Percentiles rank a stretch among this genome's conserved stretches.
phyloP scores from a whole-genome alignment of 53 echinoderm and acorn worm species.

The Henricia sp. region DNA sequence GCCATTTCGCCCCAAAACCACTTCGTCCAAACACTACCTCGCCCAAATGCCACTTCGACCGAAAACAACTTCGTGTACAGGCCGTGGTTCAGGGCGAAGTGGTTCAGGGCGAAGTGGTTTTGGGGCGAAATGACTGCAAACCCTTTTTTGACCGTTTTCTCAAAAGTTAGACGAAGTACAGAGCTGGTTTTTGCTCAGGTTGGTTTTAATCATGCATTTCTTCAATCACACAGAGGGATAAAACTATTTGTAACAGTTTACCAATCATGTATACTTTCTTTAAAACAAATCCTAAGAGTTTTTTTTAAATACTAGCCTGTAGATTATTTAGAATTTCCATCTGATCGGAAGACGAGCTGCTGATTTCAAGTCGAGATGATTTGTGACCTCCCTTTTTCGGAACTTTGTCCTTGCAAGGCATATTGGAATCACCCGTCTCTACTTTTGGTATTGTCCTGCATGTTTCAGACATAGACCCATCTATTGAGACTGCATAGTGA shows the following conservation, averaged over 20 bases:
- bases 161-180: neutral
- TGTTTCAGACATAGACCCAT: slow-evolving; percentile 7
- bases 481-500: neutral
- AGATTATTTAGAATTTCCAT: slow-evolving; percentile 25
- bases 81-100: too few species aligned
- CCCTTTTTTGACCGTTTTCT: neutral
- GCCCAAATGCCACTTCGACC: too few species aligned
- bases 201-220: neutral
- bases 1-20: too few species aligned
- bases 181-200: neutral
- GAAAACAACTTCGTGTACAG: too few species aligned
- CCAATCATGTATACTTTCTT: neutral
- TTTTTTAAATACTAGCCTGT: neutral
- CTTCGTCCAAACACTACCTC: too few species aligned
- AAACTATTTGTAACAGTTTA: neutral
- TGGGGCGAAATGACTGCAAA: neutral
- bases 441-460: neutral
- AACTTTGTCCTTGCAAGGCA: neutral
- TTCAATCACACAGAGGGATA: neutral
- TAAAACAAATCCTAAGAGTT: neutral
- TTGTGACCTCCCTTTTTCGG: slow-evolving; percentile 13
- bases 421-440: slow-evolving; percentile 7
- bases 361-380: slow-evolving; percentile 34
- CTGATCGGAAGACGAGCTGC: slow-evolving; percentile 17
- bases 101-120: too few species aligned